phyloP scores from a whole-genome alignment of 1,140 invertebrate species.

The Riptortus pedestris region DNA sequence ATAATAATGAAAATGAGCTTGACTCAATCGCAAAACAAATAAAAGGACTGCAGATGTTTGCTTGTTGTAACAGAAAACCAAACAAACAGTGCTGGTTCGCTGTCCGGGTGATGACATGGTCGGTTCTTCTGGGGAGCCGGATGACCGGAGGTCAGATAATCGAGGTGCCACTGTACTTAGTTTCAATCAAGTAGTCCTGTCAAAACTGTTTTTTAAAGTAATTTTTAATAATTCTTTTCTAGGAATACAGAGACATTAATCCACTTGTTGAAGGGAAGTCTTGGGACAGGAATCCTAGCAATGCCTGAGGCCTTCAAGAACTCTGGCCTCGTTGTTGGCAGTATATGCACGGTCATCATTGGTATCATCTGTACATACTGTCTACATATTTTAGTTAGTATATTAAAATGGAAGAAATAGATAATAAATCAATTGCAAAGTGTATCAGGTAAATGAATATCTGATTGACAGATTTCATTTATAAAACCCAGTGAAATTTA shows the following conservation, averaged over 20 bases:
- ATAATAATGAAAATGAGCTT: too few relatives aligned
- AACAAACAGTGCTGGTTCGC: too few relatives aligned
- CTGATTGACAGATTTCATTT: background rate
- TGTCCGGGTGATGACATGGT: too few relatives aligned
- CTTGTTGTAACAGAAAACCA: too few relatives aligned
- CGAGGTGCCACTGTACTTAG: too few relatives aligned
- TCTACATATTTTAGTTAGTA: constrained; percentile 51
- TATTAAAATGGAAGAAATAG: background rate
- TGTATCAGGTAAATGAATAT: background rate
- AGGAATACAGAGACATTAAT: constrained; percentile 56
- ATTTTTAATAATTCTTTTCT: too few relatives aligned
- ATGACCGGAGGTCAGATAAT: too few relatives aligned
- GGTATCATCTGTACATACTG: constrained; percentile 53
- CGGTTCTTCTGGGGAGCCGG: too few relatives aligned
- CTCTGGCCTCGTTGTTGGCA: constrained; percentile 51
- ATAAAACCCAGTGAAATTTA: background rate
- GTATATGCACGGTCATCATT: constrained; percentile 47
- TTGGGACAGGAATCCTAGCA: constrained; percentile 70
- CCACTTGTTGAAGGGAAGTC: constrained; percentile 57
- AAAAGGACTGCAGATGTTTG: too few relatives aligned
- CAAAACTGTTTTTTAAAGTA: too few relatives aligned
- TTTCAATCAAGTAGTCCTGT: too few relatives aligned
- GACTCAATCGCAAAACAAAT: too few relatives aligned
- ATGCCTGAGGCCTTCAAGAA: constrained; percentile 65
- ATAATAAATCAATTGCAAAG: background rate